Percentiles rank a stretch among this genome's conserved stretches.
Conservation (phyloP, 2,113 vertebrate species). For the Proterorhinus semilunaris region DNA sequence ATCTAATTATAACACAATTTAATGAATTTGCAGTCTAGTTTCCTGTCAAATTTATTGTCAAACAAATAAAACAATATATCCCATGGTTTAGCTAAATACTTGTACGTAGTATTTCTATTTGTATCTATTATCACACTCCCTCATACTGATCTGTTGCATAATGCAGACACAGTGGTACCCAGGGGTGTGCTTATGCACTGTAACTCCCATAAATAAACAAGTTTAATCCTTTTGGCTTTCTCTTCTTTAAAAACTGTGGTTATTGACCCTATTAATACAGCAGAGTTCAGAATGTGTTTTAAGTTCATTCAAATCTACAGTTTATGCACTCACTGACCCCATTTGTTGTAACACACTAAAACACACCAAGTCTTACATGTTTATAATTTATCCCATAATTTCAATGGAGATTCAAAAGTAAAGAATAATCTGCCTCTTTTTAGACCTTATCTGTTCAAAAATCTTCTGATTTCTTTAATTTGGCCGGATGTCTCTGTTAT, state of each 20-base stretch:
- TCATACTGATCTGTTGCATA: conserved; percentile 3
- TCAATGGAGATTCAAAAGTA: no score
- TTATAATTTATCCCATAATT: no score
- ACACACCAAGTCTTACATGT: no score
- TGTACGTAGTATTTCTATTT: background rate
- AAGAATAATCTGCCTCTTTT: background rate
- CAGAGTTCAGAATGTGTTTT: background rate
- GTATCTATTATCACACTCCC: no score
- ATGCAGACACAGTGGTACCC: background rate
- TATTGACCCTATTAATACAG: conserved; percentile 11
- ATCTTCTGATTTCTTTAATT: background rate
- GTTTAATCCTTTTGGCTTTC: background rate
- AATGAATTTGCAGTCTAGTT: no score
- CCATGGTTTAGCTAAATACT: background rate
- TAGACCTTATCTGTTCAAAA: background rate
- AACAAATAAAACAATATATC: background rate
- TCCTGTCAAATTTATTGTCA: no score
- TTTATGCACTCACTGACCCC: conserved; percentile 8
- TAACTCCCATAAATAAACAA: background rate
- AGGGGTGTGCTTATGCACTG: conserved; percentile 1
- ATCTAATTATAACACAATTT: no score
- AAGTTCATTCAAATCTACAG: background rate
- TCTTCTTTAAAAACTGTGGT: background rate
- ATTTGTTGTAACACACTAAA: background rate
- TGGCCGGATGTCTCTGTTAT: no score